phyloP scores from a whole-genome alignment of 1,140 invertebrate genomes.

The Danaus melanippus region DNA sequence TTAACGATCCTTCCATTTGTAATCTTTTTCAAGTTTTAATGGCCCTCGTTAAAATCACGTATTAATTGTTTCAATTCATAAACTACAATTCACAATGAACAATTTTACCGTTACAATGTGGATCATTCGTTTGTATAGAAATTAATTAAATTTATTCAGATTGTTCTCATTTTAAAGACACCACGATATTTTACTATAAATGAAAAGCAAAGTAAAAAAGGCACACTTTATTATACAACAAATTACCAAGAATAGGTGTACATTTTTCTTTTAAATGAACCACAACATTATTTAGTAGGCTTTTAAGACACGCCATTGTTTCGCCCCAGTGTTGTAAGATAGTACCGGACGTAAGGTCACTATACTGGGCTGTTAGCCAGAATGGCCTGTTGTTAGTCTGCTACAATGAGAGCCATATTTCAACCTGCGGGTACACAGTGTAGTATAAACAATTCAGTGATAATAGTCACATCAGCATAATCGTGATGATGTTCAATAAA shows the following conservation, averaged over 20 bases:
- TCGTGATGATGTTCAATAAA: conserved; percentile 18
- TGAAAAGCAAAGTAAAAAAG: no score
- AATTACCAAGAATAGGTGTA: background rate
- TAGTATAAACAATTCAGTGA: conserved; percentile 25
- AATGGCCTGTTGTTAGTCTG: conserved; percentile 50
- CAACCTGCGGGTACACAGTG: conserved; percentile 25
- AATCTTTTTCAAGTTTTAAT: no score
- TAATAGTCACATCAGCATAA: conserved; percentile 24
- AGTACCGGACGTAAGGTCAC: conserved; percentile 37
- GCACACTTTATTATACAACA: conserved; percentile 2
- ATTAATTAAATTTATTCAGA: no score
- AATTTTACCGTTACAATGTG: no score
- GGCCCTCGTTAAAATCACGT: no score
- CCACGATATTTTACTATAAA: no score
- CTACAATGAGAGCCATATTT: conserved; percentile 54
- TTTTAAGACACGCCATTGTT: conserved; percentile 16
- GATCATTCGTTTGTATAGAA: no score
- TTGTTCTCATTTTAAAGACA: no score
- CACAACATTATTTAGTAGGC: conserved; percentile 9
- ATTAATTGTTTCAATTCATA: no score
- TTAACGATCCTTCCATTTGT: no score
- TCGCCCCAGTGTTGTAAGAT: conserved; percentile 21
- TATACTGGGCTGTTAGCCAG: conserved; percentile 43
- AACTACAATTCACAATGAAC: no score
- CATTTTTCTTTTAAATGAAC: conserved; percentile 11